Percentiles rank a stretch among this genome's conserved stretches.
These are phyloP conservation scores for Diphyllodes magnificus DNA, from an alignment of 2,113 vertebrate species.

Conservation along the genomic window DNA sequence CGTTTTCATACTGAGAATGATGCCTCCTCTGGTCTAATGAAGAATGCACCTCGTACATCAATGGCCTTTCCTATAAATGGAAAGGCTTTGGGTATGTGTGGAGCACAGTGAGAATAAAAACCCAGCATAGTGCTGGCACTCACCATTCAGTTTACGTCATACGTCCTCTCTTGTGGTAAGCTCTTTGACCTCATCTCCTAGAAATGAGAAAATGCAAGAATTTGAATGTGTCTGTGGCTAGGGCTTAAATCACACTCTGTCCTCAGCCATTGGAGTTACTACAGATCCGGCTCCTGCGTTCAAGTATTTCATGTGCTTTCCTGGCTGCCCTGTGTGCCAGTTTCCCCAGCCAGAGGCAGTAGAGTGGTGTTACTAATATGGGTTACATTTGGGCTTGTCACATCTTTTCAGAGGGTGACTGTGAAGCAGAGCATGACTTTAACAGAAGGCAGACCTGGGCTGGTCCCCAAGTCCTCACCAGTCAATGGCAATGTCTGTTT, in stretches of 20 bases:
- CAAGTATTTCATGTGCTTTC: not conserved
- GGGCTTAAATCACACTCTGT: not conserved
- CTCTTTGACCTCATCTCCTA: conserved; percentile 35
- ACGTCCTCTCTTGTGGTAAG: not conserved
- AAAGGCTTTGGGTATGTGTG: not conserved
- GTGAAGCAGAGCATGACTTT: not conserved
- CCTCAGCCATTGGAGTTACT: not conserved
- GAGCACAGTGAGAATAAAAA: not conserved
- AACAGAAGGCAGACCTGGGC: not conserved
- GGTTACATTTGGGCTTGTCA: not conserved
- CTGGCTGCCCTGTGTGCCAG: not conserved
- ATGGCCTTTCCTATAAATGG: conserved; percentile 20
- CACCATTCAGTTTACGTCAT: not conserved
- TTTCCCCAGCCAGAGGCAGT: not conserved
- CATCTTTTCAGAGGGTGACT: not conserved
- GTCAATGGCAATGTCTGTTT: not conserved
- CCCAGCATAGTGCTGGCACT: not conserved
- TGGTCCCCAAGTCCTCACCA: not conserved
- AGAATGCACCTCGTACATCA: conserved; percentile 12
- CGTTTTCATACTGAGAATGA: not conserved
- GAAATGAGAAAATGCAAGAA: conserved; percentile 15
- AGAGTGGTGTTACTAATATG: not conserved
- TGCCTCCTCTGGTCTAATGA: not conserved
- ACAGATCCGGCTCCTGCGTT: not conserved
- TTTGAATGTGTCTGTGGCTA: not conserved